Evolutionary conservation across 2,888 invertebrate species (phyloP).

Genomic region (Eupithecia dodoneata): DNA sequence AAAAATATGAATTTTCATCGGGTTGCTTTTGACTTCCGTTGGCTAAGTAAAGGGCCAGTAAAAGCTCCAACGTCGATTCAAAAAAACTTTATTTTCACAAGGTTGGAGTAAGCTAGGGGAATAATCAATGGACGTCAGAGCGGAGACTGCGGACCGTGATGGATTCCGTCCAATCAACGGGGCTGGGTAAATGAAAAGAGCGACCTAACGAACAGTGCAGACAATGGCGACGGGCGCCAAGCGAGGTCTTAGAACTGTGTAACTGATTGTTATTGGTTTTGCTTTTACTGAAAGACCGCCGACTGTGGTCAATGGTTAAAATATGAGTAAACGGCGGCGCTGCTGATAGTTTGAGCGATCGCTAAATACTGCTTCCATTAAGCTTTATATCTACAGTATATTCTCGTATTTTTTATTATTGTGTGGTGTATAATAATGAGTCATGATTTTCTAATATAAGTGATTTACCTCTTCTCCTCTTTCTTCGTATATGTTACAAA

Average conservation of each 20-base stretch:
- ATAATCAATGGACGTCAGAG: constrained; percentile 60
- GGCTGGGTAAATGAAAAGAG: constrained; percentile 64
- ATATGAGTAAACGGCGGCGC: constrained; percentile 48
- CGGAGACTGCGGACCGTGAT: constrained; percentile 56
- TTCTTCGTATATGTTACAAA: constrained; percentile 1
- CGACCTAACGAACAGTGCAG: constrained; percentile 61
- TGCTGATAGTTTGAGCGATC: constrained; percentile 9
- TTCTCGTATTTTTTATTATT: background rate
- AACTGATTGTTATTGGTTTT: constrained; percentile 69
- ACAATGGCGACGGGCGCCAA: constrained; percentile 50
- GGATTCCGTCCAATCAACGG: constrained; percentile 67
- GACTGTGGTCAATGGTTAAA: constrained; percentile 56
- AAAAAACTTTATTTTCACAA: constrained; percentile 54
- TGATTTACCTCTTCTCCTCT: background rate
- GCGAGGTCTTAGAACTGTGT: constrained; percentile 59
- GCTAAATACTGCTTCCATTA: constrained; percentile 8
- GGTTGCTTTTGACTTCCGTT: constrained; percentile 45
- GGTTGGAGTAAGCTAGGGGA: constrained; percentile 51
- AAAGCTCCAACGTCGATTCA: constrained; percentile 52
- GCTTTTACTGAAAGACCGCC: constrained; percentile 49
- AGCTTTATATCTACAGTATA: background rate
- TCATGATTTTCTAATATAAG: background rate
- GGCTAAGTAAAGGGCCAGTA: constrained; percentile 49
- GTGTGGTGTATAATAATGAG: too few species aligned
- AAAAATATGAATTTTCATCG: constrained; percentile 39